phyloP scores from a whole-genome alignment of 1,140 invertebrate genomes.

The Cydia splendana region DNA sequence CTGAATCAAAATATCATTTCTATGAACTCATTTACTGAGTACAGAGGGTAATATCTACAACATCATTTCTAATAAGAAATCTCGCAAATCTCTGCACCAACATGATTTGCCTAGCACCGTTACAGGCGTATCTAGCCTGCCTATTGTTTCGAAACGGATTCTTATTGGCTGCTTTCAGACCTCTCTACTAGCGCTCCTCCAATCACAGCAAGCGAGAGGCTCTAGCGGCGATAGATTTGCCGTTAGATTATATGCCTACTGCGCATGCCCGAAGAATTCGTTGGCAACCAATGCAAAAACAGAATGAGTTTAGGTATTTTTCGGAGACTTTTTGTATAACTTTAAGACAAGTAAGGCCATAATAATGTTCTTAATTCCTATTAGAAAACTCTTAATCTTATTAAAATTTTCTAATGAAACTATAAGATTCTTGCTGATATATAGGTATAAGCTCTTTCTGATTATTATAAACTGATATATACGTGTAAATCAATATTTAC shows the following conservation, averaged over 20 bases:
- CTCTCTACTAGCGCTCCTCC: constrained; percentile 47
- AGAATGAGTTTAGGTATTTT: neutral
- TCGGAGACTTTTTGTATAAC: neutral
- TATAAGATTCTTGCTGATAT: too few relatives aligned
- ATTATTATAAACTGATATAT: too few relatives aligned
- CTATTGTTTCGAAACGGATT: constrained; percentile 59
- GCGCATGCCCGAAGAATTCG: constrained; percentile 39
- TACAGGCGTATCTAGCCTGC: constrained; percentile 50
- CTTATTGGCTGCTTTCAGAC: constrained; percentile 53
- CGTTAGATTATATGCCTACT: constrained; percentile 40
- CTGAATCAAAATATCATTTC: too few relatives aligned
- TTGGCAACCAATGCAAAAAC: constrained; percentile 16
- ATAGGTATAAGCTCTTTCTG: too few relatives aligned
- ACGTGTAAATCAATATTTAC: too few relatives aligned
- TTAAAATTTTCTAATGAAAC: too few relatives aligned
- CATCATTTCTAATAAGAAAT: constrained; percentile 31
- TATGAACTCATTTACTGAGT: too few relatives aligned
- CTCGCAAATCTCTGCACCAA: neutral
- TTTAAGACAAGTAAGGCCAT: neutral
- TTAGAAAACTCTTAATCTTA: too few relatives aligned
- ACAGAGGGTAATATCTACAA: constrained; percentile 9
- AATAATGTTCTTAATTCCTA: constrained; percentile 1
- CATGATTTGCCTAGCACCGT: constrained; percentile 40
- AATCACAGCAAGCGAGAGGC: constrained; percentile 58
- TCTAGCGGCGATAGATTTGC: constrained; percentile 56